Evolutionary conservation across 1,140 invertebrate genomes (phyloP), one percentile per base, ranked within the genome.

Genomic region (Coptotermes formosanus): DNA sequence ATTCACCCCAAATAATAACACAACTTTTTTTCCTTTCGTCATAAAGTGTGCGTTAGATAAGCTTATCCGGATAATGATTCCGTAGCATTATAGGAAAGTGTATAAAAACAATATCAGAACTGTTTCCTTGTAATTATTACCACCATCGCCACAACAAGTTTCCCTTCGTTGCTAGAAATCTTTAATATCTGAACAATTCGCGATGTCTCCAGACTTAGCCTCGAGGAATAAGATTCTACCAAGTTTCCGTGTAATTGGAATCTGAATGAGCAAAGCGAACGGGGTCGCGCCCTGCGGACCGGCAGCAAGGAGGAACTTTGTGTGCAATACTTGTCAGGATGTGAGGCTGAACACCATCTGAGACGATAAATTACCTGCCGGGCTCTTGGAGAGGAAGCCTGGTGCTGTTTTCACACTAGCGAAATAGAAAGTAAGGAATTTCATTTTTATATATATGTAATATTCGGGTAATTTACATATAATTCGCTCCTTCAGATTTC

Each of bases 291-390:
- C 52, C 52, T 48, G 7, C 12, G 59, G 25, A 12, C 4, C 6
- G 64, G n/a, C n/a, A 75, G n/a, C 64, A 30, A n/a, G 64, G 64
- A 75, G 25, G 1, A 75, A 75, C 64, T 75, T 30, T 8, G 64
- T 75, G 25, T 75, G 25, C 64, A 75, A 75, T n/a, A 75, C 64
- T 75, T 75, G 64, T 30, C 64, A 75, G 64, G 64, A 75, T 75
- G 25, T 75, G 64, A 75, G 64, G n/a, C 64, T 55, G 64, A 75
- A 75, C 64, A 30, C n/a, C 64, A 30, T 75, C n/a, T 75, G 64
- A 30, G n/a, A 75, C 64, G 64, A 75, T 30, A 30, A 75, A 75
- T 75, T n/a, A 75, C 25, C 25, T 75, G 9, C 64, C 25, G 64
- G n/a, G 64, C 7, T 3, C 64, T 14, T 25, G 64, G 52, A 75